These are phyloP conservation scores for Petrolisthes cinctipes DNA, from an alignment of 2,888 invertebrate genomes.

Conservation along the genomic window DNA sequence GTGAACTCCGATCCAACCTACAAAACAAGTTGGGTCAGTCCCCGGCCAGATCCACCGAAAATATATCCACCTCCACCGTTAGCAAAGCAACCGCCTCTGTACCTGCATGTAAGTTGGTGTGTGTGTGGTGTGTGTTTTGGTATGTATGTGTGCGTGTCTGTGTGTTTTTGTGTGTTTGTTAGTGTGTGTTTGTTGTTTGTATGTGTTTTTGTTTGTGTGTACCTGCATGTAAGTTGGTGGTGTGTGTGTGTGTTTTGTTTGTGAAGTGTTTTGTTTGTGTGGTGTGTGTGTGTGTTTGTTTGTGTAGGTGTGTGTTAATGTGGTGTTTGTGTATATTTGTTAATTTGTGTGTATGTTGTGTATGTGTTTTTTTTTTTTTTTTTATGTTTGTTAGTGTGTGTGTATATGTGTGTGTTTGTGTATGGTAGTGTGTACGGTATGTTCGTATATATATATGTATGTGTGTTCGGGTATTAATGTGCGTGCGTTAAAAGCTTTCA, in stretches of 20 bases:
- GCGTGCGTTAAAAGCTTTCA: too few relatives aligned
- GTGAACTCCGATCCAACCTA: slow-evolving; percentile 50
- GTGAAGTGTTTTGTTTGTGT: too few relatives aligned
- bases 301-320: too few relatives aligned
- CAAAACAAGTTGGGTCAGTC: slow-evolving; percentile 54
- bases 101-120: slow-evolving; percentile 45
- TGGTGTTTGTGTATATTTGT: not conserved
- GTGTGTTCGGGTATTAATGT: too few relatives aligned
- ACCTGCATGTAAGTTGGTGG: not conserved
- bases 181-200: too few relatives aligned
- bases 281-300: too few relatives aligned
- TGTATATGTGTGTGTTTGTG: not conserved
- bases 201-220: too few relatives aligned
- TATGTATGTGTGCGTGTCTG: not conserved
- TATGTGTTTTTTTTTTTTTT: too few relatives aligned
- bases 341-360: not conserved
- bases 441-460: not conserved
- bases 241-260: too few relatives aligned
- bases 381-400: not conserved
- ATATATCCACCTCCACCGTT: slow-evolving; percentile 60
- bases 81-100: slow-evolving; percentile 57
- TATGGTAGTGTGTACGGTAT: not conserved
- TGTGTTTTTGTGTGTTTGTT: not conserved
- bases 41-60: slow-evolving; percentile 62
- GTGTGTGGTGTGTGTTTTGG: not conserved